phyloP scores from a whole-genome alignment of 2,113 vertebrate species.

The Apteryx owenii region DNA sequence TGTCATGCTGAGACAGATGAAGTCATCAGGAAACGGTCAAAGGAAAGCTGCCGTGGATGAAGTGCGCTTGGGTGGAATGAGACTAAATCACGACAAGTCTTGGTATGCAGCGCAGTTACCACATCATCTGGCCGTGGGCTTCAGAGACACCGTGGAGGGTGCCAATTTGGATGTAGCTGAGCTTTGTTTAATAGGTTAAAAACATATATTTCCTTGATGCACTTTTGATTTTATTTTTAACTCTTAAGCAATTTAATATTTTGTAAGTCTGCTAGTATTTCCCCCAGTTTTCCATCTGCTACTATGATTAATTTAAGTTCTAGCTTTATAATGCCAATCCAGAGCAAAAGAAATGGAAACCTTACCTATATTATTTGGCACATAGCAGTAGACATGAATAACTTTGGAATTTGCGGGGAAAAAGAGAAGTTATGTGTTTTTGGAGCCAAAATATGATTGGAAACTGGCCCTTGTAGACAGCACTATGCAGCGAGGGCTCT shows the following conservation, averaged over 20 bases:
- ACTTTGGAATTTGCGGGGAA: neutral
- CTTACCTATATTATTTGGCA: slow-evolving; percentile 17
- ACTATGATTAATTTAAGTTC: slow-evolving; percentile 27
- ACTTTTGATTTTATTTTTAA: slow-evolving; percentile 60
- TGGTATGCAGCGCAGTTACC: accelerated
- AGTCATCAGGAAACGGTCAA: neutral
- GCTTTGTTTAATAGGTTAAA: slow-evolving; percentile 12
- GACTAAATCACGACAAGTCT: accelerated
- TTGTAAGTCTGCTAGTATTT: slow-evolving; percentile 9
- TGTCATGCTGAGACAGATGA: neutral
- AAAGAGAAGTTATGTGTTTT: neutral
- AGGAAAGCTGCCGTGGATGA: neutral
- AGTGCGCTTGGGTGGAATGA: neutral
- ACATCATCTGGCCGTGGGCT: neutral
- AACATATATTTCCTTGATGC: neutral
- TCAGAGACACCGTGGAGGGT: accelerated
- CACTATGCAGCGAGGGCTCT: neutral
- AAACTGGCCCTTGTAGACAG: neutral
- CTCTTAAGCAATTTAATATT: slow-evolving; percentile 17
- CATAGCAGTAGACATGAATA: neutral
- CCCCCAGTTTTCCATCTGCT: slow-evolving; percentile 63
- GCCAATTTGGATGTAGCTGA: neutral
- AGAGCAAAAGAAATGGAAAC: slow-evolving; percentile 29
- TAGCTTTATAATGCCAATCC: neutral
- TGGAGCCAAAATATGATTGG: neutral